Conservation (phyloP, 2,888 invertebrate species). For the Trisateles emortualis region DNA sequence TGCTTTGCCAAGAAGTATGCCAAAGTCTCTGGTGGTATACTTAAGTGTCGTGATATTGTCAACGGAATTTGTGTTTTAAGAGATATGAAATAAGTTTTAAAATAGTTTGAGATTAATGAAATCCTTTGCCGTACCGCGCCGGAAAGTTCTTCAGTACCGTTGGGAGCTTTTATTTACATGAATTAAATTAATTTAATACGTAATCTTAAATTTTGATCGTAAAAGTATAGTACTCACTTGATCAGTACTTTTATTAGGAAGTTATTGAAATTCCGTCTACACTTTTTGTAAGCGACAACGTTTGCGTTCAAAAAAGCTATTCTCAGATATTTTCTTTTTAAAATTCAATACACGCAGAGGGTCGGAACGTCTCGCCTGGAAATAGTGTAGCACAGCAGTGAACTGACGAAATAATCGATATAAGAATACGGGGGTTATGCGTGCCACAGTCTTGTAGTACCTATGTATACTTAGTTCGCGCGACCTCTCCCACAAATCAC, state of each 20-base stretch:
- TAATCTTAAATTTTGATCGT: too few relatives aligned
- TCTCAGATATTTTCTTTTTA: constrained; percentile 46
- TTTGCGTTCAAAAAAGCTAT: constrained; percentile 30
- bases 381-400: constrained; percentile 34
- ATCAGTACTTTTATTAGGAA: not conserved
- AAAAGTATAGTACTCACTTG: not conserved
- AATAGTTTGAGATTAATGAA: too few relatives aligned
- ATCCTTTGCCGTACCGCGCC: too few relatives aligned
- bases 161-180: too few relatives aligned
- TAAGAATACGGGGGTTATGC: constrained; percentile 30
- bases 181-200: too few relatives aligned
- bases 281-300: constrained; percentile 22
- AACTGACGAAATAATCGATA: constrained; percentile 52
- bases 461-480: not conserved
- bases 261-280: constrained; percentile 16
- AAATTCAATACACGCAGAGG: constrained; percentile 48
- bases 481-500: constrained; percentile 35
- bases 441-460: constrained; percentile 26
- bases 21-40: not conserved
- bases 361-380: constrained; percentile 26
- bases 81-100: too few relatives aligned
- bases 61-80: too few relatives aligned
- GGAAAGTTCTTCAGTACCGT: too few relatives aligned
- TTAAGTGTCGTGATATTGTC: too few relatives aligned
- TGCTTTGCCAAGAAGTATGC: not conserved